Evolutionary conservation across 2,888 invertebrate species (phyloP).

Genomic region (Drosophila conformis): DNA sequence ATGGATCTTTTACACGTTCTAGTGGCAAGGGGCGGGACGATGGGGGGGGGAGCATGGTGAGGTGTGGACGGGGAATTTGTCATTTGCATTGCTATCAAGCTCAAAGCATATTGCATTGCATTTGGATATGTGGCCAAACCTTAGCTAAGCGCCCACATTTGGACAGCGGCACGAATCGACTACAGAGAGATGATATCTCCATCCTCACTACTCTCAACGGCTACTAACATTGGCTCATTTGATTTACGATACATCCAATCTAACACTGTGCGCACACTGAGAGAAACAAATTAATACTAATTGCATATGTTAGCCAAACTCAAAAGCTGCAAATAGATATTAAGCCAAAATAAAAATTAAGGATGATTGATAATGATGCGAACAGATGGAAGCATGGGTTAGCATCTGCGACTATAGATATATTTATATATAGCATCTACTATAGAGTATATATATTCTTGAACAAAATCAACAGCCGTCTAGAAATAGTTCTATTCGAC

Average conservation of each 20-base stretch:
- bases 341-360: neutral
- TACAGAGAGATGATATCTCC: slow-evolving; percentile 47
- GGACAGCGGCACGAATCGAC: slow-evolving; percentile 41
- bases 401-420: too few relatives aligned
- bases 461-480: neutral
- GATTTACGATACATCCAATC: slow-evolving; percentile 49
- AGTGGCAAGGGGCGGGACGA: neutral
- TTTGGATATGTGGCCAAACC: slow-evolving; percentile 67
- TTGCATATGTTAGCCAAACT: neutral
- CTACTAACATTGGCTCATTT: slow-evolving; percentile 41
- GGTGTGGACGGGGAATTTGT: slow-evolving; percentile 25
- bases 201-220: slow-evolving; percentile 20
- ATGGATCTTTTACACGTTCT: slow-evolving; percentile 12
- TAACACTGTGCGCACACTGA: neutral
- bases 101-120: slow-evolving; percentile 5
- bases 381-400: neutral
- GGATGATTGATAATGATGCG: neutral
- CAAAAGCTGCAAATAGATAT: neutral
- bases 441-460: neutral
- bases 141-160: slow-evolving; percentile 57
- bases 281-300: neutral
- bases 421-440: too few relatives aligned
- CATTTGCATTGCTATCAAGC: slow-evolving; percentile 54
- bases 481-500: neutral
- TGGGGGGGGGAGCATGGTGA: neutral